phyloP scores from a whole-genome alignment of 2,113 vertebrate species.

The Setophaga coronata region DNA sequence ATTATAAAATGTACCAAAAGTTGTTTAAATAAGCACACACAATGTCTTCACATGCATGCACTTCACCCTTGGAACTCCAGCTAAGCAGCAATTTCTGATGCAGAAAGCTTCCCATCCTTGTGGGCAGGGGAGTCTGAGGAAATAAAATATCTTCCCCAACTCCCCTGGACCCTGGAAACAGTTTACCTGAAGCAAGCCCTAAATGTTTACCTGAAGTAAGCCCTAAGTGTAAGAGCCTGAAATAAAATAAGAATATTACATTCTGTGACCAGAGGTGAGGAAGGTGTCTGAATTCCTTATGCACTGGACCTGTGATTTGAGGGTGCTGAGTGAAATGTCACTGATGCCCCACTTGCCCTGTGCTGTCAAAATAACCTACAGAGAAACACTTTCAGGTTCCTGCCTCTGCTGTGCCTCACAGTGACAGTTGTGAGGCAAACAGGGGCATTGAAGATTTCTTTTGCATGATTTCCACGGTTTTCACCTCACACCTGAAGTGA shows the following conservation, averaged over 20 bases:
- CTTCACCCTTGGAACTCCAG: not conserved
- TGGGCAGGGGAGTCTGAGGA: not conserved
- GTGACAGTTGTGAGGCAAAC: not conserved
- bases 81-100: conserved; percentile 25
- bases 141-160: not conserved
- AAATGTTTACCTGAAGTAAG: not conserved
- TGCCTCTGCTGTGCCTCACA: not conserved
- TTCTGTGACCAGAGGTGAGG: not conserved
- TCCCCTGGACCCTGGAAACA: not conserved
- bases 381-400: not conserved
- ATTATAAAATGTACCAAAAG: conserved; percentile 38
- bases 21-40: not conserved
- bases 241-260: not conserved
- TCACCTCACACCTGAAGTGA: not conserved
- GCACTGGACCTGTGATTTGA: not conserved
- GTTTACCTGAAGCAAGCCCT: conserved; percentile 4
- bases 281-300: not conserved
- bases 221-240: not conserved
- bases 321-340: not conserved
- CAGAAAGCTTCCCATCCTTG: conserved; percentile 33
- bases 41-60: not conserved
- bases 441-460: not conserved
- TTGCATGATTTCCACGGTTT: not conserved
- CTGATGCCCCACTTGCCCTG: not conserved
- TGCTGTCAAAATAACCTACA: not conserved